phyloP scores from a whole-genome alignment of 2,797 vertebrate species.

The Momotus momota region DNA sequence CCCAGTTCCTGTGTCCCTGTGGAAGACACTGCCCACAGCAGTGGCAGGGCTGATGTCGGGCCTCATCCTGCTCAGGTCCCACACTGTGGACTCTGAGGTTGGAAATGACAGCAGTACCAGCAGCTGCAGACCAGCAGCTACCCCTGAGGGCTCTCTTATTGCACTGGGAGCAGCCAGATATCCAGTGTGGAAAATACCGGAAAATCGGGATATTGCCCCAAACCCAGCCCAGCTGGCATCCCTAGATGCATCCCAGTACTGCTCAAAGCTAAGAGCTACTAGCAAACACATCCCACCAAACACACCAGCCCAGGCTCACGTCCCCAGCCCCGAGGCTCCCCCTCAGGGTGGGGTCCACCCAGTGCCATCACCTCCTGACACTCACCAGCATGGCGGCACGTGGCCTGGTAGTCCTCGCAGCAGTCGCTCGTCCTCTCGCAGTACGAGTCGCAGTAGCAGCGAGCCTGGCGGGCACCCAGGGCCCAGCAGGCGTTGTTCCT shows the following conservation, averaged over 20 bases:
- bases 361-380: background rate
- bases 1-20: fast-evolving
- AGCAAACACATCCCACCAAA: background rate
- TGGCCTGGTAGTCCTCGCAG: constrained; percentile 75
- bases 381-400: constrained; percentile 86
- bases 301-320: background rate
- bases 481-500: constrained; percentile 86
- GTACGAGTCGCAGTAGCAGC: constrained; percentile 89
- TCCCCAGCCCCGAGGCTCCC: background rate
- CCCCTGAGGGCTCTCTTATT: background rate
- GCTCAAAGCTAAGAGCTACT: background rate
- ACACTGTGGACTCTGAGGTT: fast-evolving
- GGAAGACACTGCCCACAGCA: background rate
- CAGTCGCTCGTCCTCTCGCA: constrained; percentile 85
- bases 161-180: background rate
- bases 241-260: background rate
- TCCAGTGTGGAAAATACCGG: background rate
- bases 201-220: background rate
- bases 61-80: background rate
- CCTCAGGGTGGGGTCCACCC: background rate
- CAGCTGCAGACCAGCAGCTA: background rate
- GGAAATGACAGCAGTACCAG: fast-evolving
- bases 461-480: constrained; percentile 59
- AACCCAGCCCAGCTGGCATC: background rate
- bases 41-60: fast-evolving